These are phyloP conservation scores for Microctenopoma steveboyesi DNA, from an alignment of 2,797 vertebrate species.

Conservation along the genomic window DNA sequence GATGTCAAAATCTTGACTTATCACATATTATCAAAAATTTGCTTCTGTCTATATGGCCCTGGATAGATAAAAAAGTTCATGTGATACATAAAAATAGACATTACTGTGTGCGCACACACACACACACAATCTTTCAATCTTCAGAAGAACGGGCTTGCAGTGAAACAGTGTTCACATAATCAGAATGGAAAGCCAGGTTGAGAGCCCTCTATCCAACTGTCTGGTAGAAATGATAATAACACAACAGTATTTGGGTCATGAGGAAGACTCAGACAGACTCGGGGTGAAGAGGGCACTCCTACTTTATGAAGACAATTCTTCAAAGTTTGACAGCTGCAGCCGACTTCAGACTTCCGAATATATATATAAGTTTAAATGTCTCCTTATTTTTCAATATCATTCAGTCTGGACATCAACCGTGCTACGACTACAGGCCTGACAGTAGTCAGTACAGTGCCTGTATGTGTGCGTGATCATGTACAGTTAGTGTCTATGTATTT, in stretches of 20 bases:
- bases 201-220: conserved; percentile 55
- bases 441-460: neutral
- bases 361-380: conserved; percentile 25
- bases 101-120: neutral
- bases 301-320: conserved; percentile 65
- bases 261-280: conserved; percentile 51
- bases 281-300: conserved; percentile 54
- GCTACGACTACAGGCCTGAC: neutral
- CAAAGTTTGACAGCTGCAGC: conserved; percentile 58
- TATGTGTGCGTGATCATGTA: neutral
- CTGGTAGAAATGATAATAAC: conserved; percentile 65
- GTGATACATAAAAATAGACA: conserved; percentile 25
- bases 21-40: neutral
- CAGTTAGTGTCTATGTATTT: neutral
- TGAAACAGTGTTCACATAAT: conserved; percentile 51
- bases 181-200: conserved; percentile 55
- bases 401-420: conserved; percentile 14
- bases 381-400: conserved; percentile 30
- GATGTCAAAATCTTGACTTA: neutral
- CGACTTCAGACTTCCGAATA: conserved; percentile 6
- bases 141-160: conserved; percentile 11
- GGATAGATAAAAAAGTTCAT: conserved; percentile 23
- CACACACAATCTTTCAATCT: conserved; percentile 17
- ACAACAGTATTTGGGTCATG: conserved; percentile 50
- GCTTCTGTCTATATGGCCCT: conserved; percentile 9